A percentile compares a stretch with the other conserved stretches of the same genome.
These are phyloP conservation scores for Limnephilus auricula DNA, from an alignment of 2,888 invertebrate genomes.

Conservation along the genomic window DNA sequence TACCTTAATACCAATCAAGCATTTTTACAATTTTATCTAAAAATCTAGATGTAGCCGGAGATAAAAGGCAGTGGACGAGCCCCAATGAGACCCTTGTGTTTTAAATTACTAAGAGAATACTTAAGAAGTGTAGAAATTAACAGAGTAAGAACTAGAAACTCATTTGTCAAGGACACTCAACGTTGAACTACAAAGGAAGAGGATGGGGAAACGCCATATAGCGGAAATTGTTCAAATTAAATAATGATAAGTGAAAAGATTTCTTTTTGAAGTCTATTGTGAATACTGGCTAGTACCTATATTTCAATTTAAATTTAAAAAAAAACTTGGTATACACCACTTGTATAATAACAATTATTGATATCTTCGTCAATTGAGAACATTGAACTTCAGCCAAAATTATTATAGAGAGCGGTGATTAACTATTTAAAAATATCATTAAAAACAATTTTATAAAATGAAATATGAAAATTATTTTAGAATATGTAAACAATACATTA, in stretches of 20 bases:
- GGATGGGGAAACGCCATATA: neutral
- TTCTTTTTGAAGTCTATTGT: accelerated
- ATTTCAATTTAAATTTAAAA: no score
- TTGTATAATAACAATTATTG: no score
- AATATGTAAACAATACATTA: no score
- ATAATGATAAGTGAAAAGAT: neutral
- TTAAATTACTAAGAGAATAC: neutral
- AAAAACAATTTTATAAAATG: no score
- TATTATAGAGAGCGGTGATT: no score
- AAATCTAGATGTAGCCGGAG: neutral
- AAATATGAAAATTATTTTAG: no score
- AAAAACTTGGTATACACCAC: no score
- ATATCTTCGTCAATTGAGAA: no score
- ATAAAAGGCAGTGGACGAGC: neutral
- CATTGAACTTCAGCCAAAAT: no score
- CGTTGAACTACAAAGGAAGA: neutral
- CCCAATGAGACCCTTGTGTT: neutral
- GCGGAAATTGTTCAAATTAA: neutral
- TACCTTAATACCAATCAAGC: neutral
- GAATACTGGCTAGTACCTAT: no score
- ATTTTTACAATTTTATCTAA: neutral
- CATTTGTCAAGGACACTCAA: neutral
- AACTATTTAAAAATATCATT: no score
- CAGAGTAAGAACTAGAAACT: neutral
- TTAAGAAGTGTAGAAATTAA: neutral